Base-by-base conservation (phyloP, 2,888 invertebrate genomes). In the Meta bourneti region DNA sequence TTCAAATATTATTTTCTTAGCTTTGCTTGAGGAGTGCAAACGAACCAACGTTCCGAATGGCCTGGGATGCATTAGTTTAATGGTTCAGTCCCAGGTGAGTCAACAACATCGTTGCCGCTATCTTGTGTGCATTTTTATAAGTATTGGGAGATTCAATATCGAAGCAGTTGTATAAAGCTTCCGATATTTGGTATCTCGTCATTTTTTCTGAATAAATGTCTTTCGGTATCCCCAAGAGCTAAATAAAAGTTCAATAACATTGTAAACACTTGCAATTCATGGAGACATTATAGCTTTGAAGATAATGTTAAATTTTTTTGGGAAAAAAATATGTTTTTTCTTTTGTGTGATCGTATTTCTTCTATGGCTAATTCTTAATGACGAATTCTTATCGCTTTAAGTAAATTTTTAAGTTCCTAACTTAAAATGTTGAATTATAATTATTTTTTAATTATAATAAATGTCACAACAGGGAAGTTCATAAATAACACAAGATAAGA, bases 1-100 rank as follows among this genome's bases (percentile, higher is more conserved):
- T 71, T n/a, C 51, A 91, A 91, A 91, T 91, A 91, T 79, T 83
- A 72, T 72, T 83, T 91, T 54, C 87, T 91, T 83, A 61, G 70
- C 86, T 91, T 87, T 85, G 72, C 78, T 72, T 79, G 79, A 20
- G 49, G 49, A 80, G 51, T 11, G 49, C 87, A 87, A 91, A 91
- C 91, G 83, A 19, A 74, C 19, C 34, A 91, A 70, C 71, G 71
- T 49, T 79, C 78, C 49, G 71, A 78, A 88, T 87, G 82, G 72
- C 77, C 70, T 54, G 48, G 52, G 19, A 81, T 77, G 86, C 78
- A 91, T 91, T 91, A 91, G 82, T 75, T 91, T 87, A 86, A 87
- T 91, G 91, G 78, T 48, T 20, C 48, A 83, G 48, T 34, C 49
- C 54, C 87, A 91, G 87, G 87, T 91, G 91, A 71, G 20, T 54